These are phyloP conservation scores for Cephus spinipes DNA, from an alignment of 2,888 invertebrate species.

Conservation along the genomic window DNA sequence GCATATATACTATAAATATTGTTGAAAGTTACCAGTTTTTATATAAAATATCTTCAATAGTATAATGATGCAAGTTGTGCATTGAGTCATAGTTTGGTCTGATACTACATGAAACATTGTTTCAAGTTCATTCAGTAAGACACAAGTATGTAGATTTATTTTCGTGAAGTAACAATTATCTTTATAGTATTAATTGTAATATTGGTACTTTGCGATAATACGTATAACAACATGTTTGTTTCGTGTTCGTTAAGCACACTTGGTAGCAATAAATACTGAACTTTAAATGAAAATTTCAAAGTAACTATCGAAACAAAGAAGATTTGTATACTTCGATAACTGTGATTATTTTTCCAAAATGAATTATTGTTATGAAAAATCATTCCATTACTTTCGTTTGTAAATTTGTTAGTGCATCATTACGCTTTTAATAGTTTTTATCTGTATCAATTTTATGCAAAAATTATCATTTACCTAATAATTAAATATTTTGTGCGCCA, in stretches of 20 bases:
- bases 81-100: not conserved
- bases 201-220: not conserved
- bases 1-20: too few species aligned
- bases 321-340: not conserved
- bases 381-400: not conserved
- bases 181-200: not conserved
- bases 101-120: not conserved
- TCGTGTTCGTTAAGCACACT: not conserved
- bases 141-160: not conserved
- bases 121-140: not conserved
- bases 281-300: not conserved
- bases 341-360: not conserved
- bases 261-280: not conserved
- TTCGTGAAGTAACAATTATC: not conserved
- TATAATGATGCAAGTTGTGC: not conserved
- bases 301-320: not conserved
- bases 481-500: not conserved
- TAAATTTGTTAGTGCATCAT: not conserved
- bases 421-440: not conserved
- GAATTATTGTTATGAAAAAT: not conserved
- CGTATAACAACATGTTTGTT: not conserved
- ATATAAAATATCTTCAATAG: not conserved
- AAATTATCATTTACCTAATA: not conserved
- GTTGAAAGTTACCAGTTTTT: too few species aligned
- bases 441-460: not conserved